These are phyloP conservation scores for Cavia porcellus DNA, from an alignment of 2,113 vertebrate genomes.

Conservation along the genomic window DNA sequence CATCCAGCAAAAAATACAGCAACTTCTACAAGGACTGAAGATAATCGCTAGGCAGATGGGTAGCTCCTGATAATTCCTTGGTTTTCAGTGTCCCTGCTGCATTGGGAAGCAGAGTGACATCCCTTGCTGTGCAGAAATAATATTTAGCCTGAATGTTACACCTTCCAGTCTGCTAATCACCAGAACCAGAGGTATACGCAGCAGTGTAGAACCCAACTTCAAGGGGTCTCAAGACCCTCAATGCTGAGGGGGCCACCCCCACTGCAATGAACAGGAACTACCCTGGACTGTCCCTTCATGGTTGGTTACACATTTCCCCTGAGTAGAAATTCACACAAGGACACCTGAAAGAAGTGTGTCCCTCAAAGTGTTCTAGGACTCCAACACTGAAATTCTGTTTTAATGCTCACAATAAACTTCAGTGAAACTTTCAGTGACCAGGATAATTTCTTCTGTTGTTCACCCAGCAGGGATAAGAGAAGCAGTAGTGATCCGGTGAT, in stretches of 20 bases:
- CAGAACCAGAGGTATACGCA: not conserved
- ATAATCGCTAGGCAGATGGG: conserved; percentile 87
- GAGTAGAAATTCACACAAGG: not conserved
- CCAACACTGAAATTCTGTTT: not conserved
- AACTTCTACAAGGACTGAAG: conserved; percentile 77
- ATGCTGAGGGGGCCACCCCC: not conserved
- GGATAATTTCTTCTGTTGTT: too few species aligned
- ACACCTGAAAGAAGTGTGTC: not conserved
- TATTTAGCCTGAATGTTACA: not conserved
- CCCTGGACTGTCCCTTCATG: not conserved
- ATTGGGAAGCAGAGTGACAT: not conserved
- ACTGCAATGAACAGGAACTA: rapidly evolving
- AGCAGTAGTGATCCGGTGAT: too few species aligned
- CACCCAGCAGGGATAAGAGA: too few species aligned
- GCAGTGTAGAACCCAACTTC: too few species aligned
- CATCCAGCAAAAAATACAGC: not conserved
- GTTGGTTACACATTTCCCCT: not conserved
- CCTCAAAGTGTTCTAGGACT: not conserved
- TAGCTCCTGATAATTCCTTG: not conserved
- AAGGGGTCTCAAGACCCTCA: too few species aligned
- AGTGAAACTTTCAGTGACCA: too few species aligned
- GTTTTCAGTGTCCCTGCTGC: not conserved
- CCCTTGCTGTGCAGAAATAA: not conserved
- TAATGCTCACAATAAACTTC: not conserved
- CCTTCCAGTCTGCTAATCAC: not conserved